Percentiles rank a stretch among this genome's conserved stretches.
Evolutionary conservation across 1,140 invertebrate genomes (phyloP).

Genomic region (Aphelinus certus): DNA sequence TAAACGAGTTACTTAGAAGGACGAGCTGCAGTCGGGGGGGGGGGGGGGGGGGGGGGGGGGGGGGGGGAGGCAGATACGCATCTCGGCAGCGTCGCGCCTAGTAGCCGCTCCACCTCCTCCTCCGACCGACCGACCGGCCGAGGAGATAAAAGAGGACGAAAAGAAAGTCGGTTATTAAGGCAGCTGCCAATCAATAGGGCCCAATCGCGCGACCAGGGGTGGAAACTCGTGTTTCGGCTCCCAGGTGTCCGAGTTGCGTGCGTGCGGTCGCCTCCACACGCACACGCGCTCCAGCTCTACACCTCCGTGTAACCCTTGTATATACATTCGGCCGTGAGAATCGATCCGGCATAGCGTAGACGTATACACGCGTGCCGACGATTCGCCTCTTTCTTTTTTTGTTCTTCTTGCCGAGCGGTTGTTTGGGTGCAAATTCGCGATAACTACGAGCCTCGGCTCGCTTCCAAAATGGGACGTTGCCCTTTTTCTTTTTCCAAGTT

Average conservation of each 20-base stretch:
- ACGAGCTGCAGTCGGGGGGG: not conserved
- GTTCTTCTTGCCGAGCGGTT: slow-evolving; percentile 36
- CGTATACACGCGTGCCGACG: not conserved
- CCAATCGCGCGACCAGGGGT: slow-evolving; percentile 12
- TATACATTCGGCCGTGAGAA: slow-evolving; percentile 23
- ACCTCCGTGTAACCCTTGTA: not conserved
- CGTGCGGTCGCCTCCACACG: slow-evolving; percentile 10
- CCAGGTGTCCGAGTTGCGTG: slow-evolving; percentile 19
- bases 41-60: not conserved
- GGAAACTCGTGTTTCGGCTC: slow-evolving; percentile 8
- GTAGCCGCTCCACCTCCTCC: slow-evolving; percentile 15
- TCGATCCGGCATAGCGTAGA: slow-evolving; percentile 1
- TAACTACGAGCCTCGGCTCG: slow-evolving; percentile 12
- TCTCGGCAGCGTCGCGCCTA: not conserved
- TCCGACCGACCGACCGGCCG: not conserved
- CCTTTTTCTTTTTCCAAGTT: not conserved
- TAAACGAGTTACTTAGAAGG: slow-evolving; percentile 40
- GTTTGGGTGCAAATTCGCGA: slow-evolving; percentile 22
- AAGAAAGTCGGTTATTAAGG: slow-evolving; percentile 26
- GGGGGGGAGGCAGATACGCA: slow-evolving; percentile 19
- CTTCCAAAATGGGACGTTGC: not conserved
- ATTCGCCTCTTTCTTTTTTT: slow-evolving; percentile 34
- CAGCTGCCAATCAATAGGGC: slow-evolving; percentile 25
- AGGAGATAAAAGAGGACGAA: not conserved
- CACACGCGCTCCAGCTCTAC: not conserved